A percentile compares a stretch with the other conserved stretches of the same genome.
Evolutionary conservation across 2,797 vertebrate genomes (phyloP).

Genomic region (Rhyacichthys aspro): DNA sequence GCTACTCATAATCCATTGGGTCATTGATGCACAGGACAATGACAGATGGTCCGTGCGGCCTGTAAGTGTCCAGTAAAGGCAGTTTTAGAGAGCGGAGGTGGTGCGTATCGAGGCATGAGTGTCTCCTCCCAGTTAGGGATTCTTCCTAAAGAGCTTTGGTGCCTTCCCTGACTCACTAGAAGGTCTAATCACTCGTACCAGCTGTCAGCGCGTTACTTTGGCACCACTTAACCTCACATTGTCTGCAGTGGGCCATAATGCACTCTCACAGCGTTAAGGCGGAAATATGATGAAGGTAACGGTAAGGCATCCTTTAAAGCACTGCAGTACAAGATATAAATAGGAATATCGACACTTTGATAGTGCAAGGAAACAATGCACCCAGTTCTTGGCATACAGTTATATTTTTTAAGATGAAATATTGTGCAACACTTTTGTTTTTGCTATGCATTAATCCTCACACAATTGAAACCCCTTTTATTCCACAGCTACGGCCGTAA

Average conservation of each 20-base stretch:
- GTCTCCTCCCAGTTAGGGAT: conserved; percentile 56
- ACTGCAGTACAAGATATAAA: conserved; percentile 3
- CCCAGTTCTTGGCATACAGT: too few species aligned
- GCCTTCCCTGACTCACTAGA: conserved; percentile 58
- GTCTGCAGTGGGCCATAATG: conserved; percentile 51
- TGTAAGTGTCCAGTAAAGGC: conserved; percentile 31
- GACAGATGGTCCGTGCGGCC: conserved; percentile 60
- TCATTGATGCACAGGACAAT: conserved; percentile 37
- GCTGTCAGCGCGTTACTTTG: conserved; percentile 71
- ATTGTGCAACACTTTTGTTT: too few species aligned
- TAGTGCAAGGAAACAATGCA: too few species aligned
- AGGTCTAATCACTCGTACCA: conserved; percentile 74
- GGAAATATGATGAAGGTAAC: conserved; percentile 48
- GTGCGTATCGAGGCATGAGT: conserved; percentile 39
- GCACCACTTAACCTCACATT: conserved; percentile 69
- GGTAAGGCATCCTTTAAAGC: neutral
- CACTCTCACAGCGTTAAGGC: conserved; percentile 29
- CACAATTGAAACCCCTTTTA: too few species aligned
- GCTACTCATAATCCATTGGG: conserved; percentile 56
- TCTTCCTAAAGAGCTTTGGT: conserved; percentile 75
- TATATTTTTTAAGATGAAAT: too few species aligned
- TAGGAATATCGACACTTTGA: neutral
- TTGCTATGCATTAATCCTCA: too few species aligned
- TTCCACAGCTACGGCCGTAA: too few species aligned
- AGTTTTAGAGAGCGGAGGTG: conserved; percentile 48